phyloP scores from a whole-genome alignment of 2,888 invertebrate species.

The Pammene aurita region DNA sequence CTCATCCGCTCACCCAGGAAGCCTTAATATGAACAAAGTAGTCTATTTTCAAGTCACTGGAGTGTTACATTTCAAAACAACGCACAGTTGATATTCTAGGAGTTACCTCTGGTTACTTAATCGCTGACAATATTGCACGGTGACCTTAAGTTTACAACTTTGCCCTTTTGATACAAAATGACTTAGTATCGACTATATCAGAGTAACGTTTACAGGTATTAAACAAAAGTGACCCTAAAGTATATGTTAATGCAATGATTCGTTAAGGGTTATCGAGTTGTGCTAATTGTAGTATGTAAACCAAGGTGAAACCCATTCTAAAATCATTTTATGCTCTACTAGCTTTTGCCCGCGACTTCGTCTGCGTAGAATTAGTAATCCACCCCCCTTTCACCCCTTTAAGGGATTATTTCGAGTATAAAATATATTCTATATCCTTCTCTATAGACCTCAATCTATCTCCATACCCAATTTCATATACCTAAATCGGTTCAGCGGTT shows the following conservation, averaged over 20 bases:
- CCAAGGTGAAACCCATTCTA: too few relatives aligned
- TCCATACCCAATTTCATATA: too few relatives aligned
- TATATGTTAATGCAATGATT: background rate
- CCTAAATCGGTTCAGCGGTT: too few relatives aligned
- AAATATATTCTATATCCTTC: too few relatives aligned
- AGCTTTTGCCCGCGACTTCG: too few relatives aligned
- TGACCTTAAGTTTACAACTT: conserved; percentile 11
- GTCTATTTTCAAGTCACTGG: conserved; percentile 22
- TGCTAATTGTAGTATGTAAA: too few relatives aligned
- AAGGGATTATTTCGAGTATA: too few relatives aligned
- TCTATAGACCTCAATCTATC: too few relatives aligned
- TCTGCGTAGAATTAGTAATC: too few relatives aligned
- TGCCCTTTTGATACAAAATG: conserved; percentile 9
- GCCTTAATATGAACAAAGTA: conserved; percentile 30
- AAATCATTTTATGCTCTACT: too few relatives aligned
- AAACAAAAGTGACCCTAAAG: background rate
- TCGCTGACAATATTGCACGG: conserved; percentile 7
- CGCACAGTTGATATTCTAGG: background rate
- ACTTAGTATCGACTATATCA: background rate
- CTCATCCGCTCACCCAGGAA: conserved; percentile 29
- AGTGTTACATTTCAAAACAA: conserved; percentile 29
- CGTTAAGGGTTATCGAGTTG: background rate
- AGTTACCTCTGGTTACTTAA: conserved; percentile 1
- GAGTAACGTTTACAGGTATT: background rate
- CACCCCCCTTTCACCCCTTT: too few relatives aligned